These are phyloP conservation scores for Chelmon rostratus DNA, from an alignment of 2,797 vertebrate genomes.

Conservation along the genomic window DNA sequence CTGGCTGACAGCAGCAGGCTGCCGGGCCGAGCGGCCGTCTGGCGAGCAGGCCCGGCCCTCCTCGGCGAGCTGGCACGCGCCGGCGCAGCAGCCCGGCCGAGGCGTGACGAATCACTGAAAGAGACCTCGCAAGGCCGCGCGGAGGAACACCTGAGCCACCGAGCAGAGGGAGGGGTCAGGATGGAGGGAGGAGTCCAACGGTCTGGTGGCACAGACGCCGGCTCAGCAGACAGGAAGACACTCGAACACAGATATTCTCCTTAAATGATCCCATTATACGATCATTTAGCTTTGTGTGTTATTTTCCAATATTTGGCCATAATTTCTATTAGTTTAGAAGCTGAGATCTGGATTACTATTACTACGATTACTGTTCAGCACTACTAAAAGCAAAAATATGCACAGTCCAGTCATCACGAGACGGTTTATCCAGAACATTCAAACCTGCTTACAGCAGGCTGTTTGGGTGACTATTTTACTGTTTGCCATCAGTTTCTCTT, in stretches of 20 bases:
- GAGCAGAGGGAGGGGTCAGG: constrained; percentile 39
- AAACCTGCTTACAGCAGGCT: too few species aligned
- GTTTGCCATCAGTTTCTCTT: too few species aligned
- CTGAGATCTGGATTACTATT: too few species aligned
- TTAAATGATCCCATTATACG: not conserved
- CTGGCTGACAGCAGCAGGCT: constrained; percentile 84
- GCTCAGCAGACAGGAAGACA: not conserved
- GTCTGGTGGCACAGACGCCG: constrained; percentile 37
- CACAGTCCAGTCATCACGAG: too few species aligned
- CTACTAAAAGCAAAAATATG: too few species aligned
- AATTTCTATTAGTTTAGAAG: not conserved
- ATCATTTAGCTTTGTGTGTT: not conserved
- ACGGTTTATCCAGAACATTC: too few species aligned
- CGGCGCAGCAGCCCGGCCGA: constrained; percentile 87
- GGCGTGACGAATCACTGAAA: constrained; percentile 94
- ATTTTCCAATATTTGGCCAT: not conserved
- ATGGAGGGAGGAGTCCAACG: constrained; percentile 44
- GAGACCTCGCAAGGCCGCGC: constrained; percentile 83
- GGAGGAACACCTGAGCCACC: constrained; percentile 90
- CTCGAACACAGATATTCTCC: not conserved
- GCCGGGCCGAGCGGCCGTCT: constrained; percentile 89
- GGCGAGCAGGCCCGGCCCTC: constrained; percentile 84
- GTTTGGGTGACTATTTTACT: too few species aligned
- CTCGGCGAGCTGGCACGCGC: constrained; percentile 90
- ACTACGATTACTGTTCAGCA: too few species aligned